A percentile compares a stretch with the other conserved stretches of the same genome.
phyloP scores from a whole-genome alignment of 2,888 invertebrate genomes.

The Andrena marginata region DNA sequence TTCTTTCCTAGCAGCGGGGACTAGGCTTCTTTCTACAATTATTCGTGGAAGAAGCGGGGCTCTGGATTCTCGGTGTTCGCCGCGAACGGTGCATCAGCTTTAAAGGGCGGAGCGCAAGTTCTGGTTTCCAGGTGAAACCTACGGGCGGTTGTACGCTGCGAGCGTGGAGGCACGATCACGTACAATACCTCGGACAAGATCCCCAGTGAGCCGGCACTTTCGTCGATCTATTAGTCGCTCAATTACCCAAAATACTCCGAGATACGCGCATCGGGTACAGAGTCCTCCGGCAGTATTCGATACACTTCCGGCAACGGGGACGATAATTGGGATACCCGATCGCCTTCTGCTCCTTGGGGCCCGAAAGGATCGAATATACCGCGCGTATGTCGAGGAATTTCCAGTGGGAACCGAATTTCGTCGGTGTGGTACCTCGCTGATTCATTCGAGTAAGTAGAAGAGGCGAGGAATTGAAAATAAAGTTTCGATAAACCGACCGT shows the following conservation, averaged over 20 bases:
- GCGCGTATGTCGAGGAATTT: neutral
- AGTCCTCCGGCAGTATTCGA: constrained; percentile 38
- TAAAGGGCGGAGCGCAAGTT: constrained; percentile 57
- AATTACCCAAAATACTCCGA: constrained; percentile 71
- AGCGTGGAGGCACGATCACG: constrained; percentile 58
- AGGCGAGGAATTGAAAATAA: too few relatives aligned
- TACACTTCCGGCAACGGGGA: constrained; percentile 33
- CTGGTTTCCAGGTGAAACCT: constrained; percentile 56
- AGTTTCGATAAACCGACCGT: too few relatives aligned
- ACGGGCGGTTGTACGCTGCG: constrained; percentile 38
- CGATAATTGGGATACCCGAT: constrained; percentile 9
- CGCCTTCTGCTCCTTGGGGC: neutral
- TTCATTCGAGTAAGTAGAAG: neutral
- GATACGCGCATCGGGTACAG: constrained; percentile 54
- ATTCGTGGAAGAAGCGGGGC: neutral
- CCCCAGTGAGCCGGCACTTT: constrained; percentile 57
- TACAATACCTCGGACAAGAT: constrained; percentile 61
- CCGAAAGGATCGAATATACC: neutral
- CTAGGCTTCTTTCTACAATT: neutral
- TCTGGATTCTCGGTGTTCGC: neutral
- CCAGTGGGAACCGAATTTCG: too few relatives aligned
- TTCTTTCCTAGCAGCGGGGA: neutral
- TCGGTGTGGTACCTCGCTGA: neutral
- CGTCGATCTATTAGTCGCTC: constrained; percentile 72
- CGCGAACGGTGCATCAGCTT: constrained; percentile 57